Evolutionary conservation across 92 coral and sea anemone species (phyloP), one percentile per base, ranked within the genome.

Genomic region (Zoanthus sansibaricus): DNA sequence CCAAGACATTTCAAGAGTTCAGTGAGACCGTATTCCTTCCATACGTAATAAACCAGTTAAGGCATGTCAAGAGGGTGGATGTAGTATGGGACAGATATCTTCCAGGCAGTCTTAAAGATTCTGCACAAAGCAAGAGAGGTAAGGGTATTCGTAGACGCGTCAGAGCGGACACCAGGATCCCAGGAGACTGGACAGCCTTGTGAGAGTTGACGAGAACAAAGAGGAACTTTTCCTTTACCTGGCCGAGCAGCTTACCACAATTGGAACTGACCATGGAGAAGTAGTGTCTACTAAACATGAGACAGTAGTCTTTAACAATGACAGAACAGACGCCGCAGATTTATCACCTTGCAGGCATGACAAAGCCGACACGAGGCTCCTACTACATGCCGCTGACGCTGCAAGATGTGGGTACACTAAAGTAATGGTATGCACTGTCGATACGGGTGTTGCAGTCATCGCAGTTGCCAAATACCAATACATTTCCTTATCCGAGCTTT

Each of bases 1-100:
- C 88, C 4, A 88, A 48, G 90, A 94, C 90, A 62, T 94, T 94
- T 52, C 75, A 92, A 51, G 95, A 92, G 71, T 90, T 90, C 86
- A 86, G 92, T 25, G 80, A 83, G 77, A 11, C 45, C 7, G 91
- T 90, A 9, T 92, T 90, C 64, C 91, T 90, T 64, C 94, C 95
- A 15, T 75, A 64, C 77, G 80, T 92, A 8, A n/a, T 4, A 62
- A n/a, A 21, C 30, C 69, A 45, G 66, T 69, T 88, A 0, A 47
- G 18, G 10, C 58, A 83, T 72, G 94, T 82, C 71, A 45, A 87
- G 4, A 71, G 86, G 73, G 86, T 91, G 9, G 91, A 83, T 83
- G 85, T 91, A 12, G 94, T 83, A 45, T 91, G 94, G 91, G 91
- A 87, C 75, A 64, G 30, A 64, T 87, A 91, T 54, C 47, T 74